A percentile compares a stretch with the other conserved stretches of the same genome.
These are phyloP conservation scores for Alosa sapidissima DNA, from an alignment of 2,797 vertebrate species.

Conservation along the genomic window DNA sequence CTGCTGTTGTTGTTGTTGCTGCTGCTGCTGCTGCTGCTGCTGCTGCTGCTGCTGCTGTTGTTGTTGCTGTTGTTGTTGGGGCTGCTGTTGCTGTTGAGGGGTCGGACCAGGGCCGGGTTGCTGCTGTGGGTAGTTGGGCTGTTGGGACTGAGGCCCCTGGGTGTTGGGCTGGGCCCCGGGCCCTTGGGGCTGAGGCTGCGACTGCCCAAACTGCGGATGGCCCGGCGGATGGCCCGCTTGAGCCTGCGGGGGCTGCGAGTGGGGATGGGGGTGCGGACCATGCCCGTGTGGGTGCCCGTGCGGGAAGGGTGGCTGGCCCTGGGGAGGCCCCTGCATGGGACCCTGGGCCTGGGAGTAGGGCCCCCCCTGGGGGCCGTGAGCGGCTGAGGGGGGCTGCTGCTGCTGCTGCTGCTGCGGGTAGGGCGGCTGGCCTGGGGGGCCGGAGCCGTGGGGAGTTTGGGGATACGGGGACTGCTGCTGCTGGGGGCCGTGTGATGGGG, in stretches of 20 bases:
- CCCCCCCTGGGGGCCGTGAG: slow-evolving; percentile 65
- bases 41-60: slow-evolving; percentile 71
- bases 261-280: slow-evolving; percentile 42
- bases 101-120: slow-evolving; percentile 68
- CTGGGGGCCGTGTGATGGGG: slow-evolving; percentile 76
- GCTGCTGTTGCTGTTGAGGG: slow-evolving; percentile 75
- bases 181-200: slow-evolving; percentile 62
- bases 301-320: slow-evolving; percentile 78
- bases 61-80: slow-evolving; percentile 62
- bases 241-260: slow-evolving; percentile 51
- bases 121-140: slow-evolving; percentile 63
- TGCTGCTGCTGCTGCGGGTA: slow-evolving; percentile 68
- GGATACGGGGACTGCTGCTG: slow-evolving; percentile 58
- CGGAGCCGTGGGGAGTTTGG: slow-evolving; percentile 72
- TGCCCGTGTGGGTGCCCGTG: slow-evolving; percentile 58
- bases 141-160: slow-evolving; percentile 49
- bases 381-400: slow-evolving; percentile 70
- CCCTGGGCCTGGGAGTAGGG: slow-evolving; percentile 83
- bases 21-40: slow-evolving; percentile 66
- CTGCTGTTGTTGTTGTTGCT: slow-evolving; percentile 49
- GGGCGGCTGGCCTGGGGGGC: slow-evolving; percentile 68
- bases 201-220: neutral
- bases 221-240: slow-evolving; percentile 72
- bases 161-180: slow-evolving; percentile 71
- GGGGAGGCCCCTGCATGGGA: slow-evolving; percentile 69